Base-by-base conservation (phyloP, 2,888 invertebrate species). In the Drosophila anomalipes region DNA sequence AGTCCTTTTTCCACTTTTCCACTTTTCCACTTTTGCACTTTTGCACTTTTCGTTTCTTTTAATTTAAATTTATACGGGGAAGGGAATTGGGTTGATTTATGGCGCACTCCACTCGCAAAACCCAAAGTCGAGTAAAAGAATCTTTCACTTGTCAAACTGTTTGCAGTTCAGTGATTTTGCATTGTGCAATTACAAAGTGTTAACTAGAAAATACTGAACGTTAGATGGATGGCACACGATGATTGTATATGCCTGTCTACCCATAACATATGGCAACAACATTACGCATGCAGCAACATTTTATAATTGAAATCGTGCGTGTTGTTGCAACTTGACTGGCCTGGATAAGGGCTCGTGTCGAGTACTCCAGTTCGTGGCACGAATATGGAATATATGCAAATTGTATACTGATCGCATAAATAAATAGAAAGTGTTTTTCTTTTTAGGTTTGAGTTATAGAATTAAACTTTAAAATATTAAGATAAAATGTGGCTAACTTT, bases 111-210 rank as follows among this genome's bases (percentile, higher is more conserved):
- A 51, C 4, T 6, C 35, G 2, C 12, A n/a, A 22, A 59, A 4
- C 28, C 30, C 35, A 5, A 22, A 5, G 47, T 10, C 16, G 54
- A 35, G 19, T 19, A 57, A 35, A 39, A 10, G 79, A 64, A 83
- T 85, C 81, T 75, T 84, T 89, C 91, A 87, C 83, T 85, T 86
- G 90, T 86, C 86, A 74, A 70, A 63, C 44, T 41, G 51, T 28
- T 83, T 88, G 79, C 91, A 86, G 82, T 82, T 89, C 89, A 91
- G 37, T 91, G 91, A 86, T 78, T 91, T 80, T 77, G 74, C 80
- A 87, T 80, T 74, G 81, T 79, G 70, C 85, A 84, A 91, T 91
- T 86, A 91, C 81, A 85, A 91, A 83, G 92, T 92, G 92, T 91
- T 92, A 92, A 92, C 92, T 91, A 90, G 89, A 78, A 85, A 68